Percentiles rank a stretch among this genome's conserved stretches.
These are phyloP conservation scores for Scomber japonicus DNA, from an alignment of 2,113 vertebrate genomes.

Conservation along the genomic window DNA sequence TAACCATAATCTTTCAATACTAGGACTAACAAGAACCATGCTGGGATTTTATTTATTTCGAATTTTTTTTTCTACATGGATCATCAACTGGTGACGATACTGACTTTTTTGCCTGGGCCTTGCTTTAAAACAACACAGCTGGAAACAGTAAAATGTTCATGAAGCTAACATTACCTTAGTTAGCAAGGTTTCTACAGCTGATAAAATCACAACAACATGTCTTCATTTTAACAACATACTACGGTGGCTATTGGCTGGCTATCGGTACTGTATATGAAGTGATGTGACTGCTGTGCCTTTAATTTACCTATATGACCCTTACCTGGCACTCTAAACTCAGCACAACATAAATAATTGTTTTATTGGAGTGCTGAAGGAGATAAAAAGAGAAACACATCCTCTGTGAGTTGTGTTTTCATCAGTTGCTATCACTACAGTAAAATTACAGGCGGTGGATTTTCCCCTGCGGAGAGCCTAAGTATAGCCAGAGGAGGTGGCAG, in stretches of 20 bases:
- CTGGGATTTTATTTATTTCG: no score
- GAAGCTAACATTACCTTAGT: no score
- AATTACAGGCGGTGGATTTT: conserved; percentile 11
- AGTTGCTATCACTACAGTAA: conserved; percentile 2
- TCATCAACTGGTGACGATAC: no score
- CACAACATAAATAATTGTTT: background rate
- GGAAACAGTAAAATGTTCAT: no score
- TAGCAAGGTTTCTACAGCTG: background rate
- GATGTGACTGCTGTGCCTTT: background rate
- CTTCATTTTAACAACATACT: no score
- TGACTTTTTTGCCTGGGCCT: no score
- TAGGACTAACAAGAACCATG: no score
- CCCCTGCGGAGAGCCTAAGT: background rate
- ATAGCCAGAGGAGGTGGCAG: conserved; percentile 11
- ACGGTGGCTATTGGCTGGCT: no score
- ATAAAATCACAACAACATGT: background rate
- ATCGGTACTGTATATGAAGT: no score
- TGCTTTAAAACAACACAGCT: no score
- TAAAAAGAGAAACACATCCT: background rate
- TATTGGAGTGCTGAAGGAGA: background rate
- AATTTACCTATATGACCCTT: background rate
- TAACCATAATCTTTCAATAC: no score
- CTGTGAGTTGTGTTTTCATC: background rate
- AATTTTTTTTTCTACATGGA: no score
- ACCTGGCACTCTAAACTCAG: background rate